Conservation (phyloP, 1,140 invertebrate genomes). For the Schlechtendalia chinensis region DNA sequence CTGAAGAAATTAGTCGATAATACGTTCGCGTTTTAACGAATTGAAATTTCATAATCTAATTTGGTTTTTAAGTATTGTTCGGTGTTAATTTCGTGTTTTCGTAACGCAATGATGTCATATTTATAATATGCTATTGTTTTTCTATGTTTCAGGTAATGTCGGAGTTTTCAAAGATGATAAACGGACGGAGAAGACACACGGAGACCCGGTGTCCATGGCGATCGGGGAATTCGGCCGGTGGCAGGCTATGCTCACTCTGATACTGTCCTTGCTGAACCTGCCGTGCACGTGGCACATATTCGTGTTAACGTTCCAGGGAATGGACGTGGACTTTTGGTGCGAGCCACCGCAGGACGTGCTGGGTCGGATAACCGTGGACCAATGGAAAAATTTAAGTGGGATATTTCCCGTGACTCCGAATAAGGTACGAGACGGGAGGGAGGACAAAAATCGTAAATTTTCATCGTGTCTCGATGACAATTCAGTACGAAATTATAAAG, state of each 20-base stretch:
- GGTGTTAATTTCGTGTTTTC: too few species aligned
- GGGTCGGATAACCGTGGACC: conserved; percentile 40
- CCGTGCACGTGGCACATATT: conserved; percentile 61
- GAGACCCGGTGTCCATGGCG: conserved; percentile 50
- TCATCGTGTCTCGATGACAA: too few species aligned
- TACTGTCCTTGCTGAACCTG: conserved; percentile 57
- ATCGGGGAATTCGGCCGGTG: conserved; percentile 71
- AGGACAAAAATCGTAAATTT: background rate
- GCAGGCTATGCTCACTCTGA: conserved; percentile 62
- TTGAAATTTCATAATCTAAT: too few species aligned
- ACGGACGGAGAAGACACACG: conserved; percentile 25
- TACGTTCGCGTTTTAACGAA: too few species aligned
- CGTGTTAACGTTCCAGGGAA: conserved; percentile 66
- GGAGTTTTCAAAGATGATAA: conserved; percentile 47
- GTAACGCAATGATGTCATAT: too few species aligned
- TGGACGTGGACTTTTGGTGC: conserved; percentile 64
- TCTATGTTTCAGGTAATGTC: conserved; percentile 5
- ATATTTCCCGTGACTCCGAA: conserved; percentile 53
- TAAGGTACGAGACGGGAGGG: background rate
- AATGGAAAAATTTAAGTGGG: conserved; percentile 66
- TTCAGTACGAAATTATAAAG: too few species aligned
- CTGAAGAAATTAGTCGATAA: too few species aligned
- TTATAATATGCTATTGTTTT: too few species aligned
- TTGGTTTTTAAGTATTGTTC: too few species aligned
- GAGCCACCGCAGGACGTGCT: conserved; percentile 55